These are phyloP conservation scores for Pomatostomus ruficeps DNA, from an alignment of 2,113 vertebrate species.

Conservation along the genomic window DNA sequence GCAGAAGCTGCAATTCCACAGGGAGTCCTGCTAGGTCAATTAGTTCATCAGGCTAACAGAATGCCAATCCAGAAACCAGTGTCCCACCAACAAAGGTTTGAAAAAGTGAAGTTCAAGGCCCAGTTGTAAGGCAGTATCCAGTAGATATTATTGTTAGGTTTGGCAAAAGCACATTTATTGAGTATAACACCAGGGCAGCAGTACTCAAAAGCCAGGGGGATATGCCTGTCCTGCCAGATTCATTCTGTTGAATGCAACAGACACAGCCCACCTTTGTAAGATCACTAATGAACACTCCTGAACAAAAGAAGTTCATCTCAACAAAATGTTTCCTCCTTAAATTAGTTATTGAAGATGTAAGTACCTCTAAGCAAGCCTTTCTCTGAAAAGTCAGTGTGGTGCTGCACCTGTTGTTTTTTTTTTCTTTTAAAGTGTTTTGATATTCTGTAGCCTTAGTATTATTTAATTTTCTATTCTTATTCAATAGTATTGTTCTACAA, in stretches of 20 bases:
- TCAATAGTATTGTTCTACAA: background rate
- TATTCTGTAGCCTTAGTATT: background rate
- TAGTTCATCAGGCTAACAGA: conserved; percentile 69
- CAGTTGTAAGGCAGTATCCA: background rate
- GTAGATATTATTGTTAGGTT: conserved; percentile 24
- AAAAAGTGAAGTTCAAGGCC: conserved; percentile 33
- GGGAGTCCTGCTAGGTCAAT: conserved; percentile 72
- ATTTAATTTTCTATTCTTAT: background rate
- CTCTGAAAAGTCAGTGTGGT: background rate
- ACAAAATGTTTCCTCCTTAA: background rate
- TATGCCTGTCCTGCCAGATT: background rate
- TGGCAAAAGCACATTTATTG: background rate
- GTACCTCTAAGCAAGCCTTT: conserved; percentile 14
- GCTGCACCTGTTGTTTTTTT: background rate
- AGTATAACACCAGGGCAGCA: background rate
- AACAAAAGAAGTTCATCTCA: conserved; percentile 27
- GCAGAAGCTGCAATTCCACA: conserved; percentile 66
- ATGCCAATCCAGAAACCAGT: conserved; percentile 50
- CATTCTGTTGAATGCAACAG: conserved; percentile 4
- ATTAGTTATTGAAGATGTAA: conserved; percentile 10
- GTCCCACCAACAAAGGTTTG: conserved; percentile 31
- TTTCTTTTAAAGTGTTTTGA: background rate
- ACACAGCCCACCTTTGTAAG: background rate
- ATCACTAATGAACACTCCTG: background rate
- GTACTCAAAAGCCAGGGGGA: background rate